Base-by-base conservation (phyloP, 30 jellyfish, hydroid and myxozoan species). In the Morbakka virulenta region DNA sequence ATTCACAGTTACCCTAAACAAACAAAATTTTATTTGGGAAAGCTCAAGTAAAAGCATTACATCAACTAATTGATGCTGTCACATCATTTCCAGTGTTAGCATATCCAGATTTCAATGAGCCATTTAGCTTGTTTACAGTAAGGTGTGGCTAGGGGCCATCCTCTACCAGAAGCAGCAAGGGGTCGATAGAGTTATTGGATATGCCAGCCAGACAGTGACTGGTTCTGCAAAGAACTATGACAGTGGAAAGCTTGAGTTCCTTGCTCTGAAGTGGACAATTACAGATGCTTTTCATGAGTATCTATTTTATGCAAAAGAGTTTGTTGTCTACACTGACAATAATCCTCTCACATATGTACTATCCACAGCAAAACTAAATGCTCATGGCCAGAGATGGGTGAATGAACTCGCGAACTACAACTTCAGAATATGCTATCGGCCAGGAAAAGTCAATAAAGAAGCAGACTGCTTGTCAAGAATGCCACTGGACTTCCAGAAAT, bases 381-480 rank as follows among this genome's bases (percentile, higher is more conserved):
- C n/a, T n/a, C n/a, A n/a, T n/a, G n/a, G n/a, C n/a, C n/a, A n/a
- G n/a, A n/a, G n/a, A 67, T 80, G 85, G 86, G 85, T 80, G 11
- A 51, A 57, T 21, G 78, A 67, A 20, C 35, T 80, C 67, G 79
- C 92, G 31, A 72, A 80, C 34, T 80, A 32, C 30, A 68, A 80
- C 85, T 80, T 80, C 51, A 49, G 78, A 17, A 80, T 80, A 2
- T 41, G 36, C 29, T 80, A 80, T 35, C 85, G 86, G 48, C 86
- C 78, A n/a, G n/a, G n/a, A n/a, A n/a, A n/a, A n/a, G n/a, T n/a
- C n/a, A n/a, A n/a, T n/a, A n/a, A n/a, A n/a, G 92, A 67, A 50
- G 86, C 92, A 29, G 92, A 80, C 61, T 28, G 85, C 36, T 52
- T 80, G 47, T 80, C 86, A n/a, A 49, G 86, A 29, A 50, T 77